These are phyloP conservation scores for Albula goreensis DNA, from an alignment of 2,113 vertebrate species.

Conservation along the genomic window DNA sequence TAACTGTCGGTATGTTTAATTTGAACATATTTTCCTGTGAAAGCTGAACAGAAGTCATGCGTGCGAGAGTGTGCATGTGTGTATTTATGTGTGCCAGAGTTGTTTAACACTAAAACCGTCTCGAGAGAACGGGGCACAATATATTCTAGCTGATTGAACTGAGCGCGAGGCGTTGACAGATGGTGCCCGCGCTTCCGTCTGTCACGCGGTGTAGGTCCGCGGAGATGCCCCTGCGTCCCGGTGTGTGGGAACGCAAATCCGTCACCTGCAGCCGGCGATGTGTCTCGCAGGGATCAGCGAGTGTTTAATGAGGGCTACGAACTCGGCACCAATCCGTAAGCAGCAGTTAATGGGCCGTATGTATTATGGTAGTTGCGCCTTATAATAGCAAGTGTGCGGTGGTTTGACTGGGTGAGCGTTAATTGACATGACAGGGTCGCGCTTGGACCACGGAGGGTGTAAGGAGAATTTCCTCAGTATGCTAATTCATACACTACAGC, in stretches of 20 bases:
- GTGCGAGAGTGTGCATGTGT: not conserved
- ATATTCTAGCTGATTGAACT: not conserved
- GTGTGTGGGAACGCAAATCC: not conserved
- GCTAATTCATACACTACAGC: not conserved
- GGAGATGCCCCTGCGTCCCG: not conserved
- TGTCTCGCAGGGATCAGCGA: not conserved
- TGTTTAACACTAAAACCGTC: not conserved
- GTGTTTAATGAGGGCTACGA: conserved; percentile 11
- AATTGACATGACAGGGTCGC: conserved; percentile 18
- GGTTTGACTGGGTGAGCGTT: not conserved
- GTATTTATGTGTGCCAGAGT: not conserved
- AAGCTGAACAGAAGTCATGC: not conserved
- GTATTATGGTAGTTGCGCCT: not conserved
- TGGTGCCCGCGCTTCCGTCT: conserved; percentile 8
- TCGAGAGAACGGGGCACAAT: not conserved
- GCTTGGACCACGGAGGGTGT: not conserved
- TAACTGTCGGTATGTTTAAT: not conserved
- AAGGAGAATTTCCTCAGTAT: not conserved
- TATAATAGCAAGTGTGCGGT: not conserved
- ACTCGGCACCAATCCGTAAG: not conserved
- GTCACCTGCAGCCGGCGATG: conserved; percentile 16
- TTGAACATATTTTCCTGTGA: not conserved
- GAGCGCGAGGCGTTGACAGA: conserved; percentile 11
- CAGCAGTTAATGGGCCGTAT: not conserved
- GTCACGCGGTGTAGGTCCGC: conserved; percentile 5